A percentile compares a stretch with the other conserved stretches of the same genome.
Evolutionary conservation across 1,140 invertebrate species (phyloP).

Genomic region (Fopius arisanus): DNA sequence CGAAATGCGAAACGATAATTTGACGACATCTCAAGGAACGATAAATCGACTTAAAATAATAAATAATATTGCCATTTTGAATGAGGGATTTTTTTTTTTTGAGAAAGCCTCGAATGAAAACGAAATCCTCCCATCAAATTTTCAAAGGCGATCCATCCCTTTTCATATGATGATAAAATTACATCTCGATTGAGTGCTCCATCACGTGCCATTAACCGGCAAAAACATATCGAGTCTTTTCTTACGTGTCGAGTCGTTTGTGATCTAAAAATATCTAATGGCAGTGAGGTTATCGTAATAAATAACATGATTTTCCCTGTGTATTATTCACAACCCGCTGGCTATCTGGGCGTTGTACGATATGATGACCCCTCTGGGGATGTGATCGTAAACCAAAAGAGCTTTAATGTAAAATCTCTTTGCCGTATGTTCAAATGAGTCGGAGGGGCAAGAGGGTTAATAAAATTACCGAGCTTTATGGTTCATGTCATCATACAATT

Average conservation of each 20-base stretch:
- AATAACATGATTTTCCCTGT: slow-evolving; percentile 13
- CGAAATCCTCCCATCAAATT: too few relatives aligned
- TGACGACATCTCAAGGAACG: too few relatives aligned
- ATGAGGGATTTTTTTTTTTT: neutral
- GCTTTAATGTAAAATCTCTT: neutral
- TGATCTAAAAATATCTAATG: slow-evolving; percentile 2
- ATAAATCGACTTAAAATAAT: too few relatives aligned
- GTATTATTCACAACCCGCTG: slow-evolving; percentile 9
- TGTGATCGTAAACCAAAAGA: slow-evolving; percentile 1
- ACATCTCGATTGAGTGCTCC: neutral
- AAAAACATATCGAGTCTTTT: neutral
- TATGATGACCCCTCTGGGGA: neutral
- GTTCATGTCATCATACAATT: slow-evolving; percentile 2
- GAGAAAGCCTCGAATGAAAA: neutral
- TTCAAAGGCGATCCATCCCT: neutral
- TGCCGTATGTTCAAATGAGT: neutral
- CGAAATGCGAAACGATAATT: too few relatives aligned
- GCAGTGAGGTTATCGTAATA: neutral
- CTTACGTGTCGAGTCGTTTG: slow-evolving; percentile 1
- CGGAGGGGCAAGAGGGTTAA: neutral
- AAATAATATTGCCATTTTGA: too few relatives aligned
- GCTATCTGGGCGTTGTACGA: slow-evolving; percentile 1
- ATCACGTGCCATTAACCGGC: neutral
- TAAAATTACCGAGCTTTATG: slow-evolving; percentile 12
- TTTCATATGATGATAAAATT: neutral